These are phyloP conservation scores for Drosophila setosimentum DNA, from an alignment of 2,888 invertebrate genomes.

Conservation along the genomic window DNA sequence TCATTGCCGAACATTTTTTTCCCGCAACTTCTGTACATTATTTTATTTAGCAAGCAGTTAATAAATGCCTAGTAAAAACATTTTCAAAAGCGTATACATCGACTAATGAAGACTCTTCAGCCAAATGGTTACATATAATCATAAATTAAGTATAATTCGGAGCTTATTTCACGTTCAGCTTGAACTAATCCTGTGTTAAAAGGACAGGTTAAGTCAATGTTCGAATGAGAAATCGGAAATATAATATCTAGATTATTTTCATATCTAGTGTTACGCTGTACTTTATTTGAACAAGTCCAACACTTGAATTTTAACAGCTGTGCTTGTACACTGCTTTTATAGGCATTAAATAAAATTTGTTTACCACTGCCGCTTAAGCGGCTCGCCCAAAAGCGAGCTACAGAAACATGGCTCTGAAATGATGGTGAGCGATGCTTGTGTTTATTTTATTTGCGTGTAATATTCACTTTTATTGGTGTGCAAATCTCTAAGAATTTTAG, in stretches of 20 bases:
- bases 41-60: not conserved
- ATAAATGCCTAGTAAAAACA: not conserved
- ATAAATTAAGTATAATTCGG: not conserved
- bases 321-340: slow-evolving; percentile 5
- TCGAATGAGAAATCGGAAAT: not conserved
- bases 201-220: not conserved
- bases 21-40: not conserved
- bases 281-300: not conserved
- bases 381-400: slow-evolving; percentile 11
- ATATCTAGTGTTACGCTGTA: not conserved
- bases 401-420: slow-evolving; percentile 31
- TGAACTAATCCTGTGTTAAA: not conserved
- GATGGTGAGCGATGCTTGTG: slow-evolving; percentile 16
- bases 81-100: not conserved
- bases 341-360: slow-evolving; percentile 9
- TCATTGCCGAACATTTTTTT: not conserved
- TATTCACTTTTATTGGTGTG: slow-evolving; percentile 68
- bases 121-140: too few relatives aligned
- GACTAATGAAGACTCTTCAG: not conserved
- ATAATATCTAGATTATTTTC: not conserved
- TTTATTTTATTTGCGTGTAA: slow-evolving; percentile 46
- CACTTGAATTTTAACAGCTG: not conserved
- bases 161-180: not conserved
- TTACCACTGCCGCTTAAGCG: slow-evolving; percentile 18
- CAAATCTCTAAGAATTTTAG: slow-evolving; percentile 41